These are phyloP conservation scores for Sebastes dallii DNA, from an alignment of 2,797 vertebrate genomes.

Conservation along the genomic window DNA sequence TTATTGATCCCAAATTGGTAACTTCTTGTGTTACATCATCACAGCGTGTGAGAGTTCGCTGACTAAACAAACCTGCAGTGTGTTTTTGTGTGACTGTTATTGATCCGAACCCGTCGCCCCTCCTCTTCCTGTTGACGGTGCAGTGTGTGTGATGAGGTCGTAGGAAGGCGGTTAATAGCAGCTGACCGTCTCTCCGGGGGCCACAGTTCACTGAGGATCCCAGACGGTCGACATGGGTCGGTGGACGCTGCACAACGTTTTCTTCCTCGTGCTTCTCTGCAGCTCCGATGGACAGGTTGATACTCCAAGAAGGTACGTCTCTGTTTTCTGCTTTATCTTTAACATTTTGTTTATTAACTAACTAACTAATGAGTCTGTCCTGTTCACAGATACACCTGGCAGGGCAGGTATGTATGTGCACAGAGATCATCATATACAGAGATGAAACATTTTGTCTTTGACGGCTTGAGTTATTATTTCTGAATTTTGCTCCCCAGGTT, in stretches of 20 bases:
- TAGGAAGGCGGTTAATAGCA: not conserved
- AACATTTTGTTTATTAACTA: not conserved
- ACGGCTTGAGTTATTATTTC: not conserved
- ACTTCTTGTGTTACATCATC: no score
- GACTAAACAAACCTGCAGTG: not conserved
- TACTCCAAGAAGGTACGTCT: accelerated
- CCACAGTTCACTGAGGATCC: constrained; percentile 24
- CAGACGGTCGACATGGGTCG: constrained; percentile 36
- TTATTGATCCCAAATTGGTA: no score
- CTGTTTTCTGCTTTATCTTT: not conserved
- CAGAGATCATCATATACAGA: not conserved
- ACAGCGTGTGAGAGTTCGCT: not conserved
- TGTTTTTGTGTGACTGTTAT: not conserved
- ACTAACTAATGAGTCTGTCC: not conserved
- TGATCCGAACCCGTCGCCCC: not conserved
- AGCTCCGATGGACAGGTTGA: not conserved
- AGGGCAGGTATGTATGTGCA: not conserved
- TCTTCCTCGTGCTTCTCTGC: constrained; percentile 39
- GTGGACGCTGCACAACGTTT: constrained; percentile 10
- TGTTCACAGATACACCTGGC: not conserved
- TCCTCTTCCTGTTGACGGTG: not conserved
- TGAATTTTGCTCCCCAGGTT: constrained; percentile 20
- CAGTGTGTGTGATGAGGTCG: not conserved
- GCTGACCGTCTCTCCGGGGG: not conserved
- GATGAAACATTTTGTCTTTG: not conserved